Percentiles rank a stretch among this genome's conserved stretches.
Evolutionary conservation across 2,113 vertebrate genomes (phyloP).

Genomic region (Phocoena phocoena): DNA sequence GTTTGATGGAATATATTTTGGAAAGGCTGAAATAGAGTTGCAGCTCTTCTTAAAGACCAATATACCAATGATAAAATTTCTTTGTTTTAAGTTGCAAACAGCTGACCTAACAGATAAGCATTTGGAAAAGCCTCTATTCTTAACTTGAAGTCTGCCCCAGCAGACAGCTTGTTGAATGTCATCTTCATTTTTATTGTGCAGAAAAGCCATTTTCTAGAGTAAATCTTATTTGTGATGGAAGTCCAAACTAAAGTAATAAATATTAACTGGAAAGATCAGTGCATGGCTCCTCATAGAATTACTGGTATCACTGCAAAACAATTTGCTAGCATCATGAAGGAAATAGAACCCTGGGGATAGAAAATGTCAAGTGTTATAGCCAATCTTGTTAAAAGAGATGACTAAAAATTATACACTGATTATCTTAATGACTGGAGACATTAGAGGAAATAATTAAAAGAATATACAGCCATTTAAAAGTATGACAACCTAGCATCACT

Average conservation of each 20-base stretch:
- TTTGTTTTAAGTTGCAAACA: slow-evolving; percentile 42
- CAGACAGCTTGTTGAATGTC: slow-evolving; percentile 21
- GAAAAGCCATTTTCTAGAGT: slow-evolving; percentile 49
- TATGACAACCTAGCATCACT: slow-evolving; percentile 12
- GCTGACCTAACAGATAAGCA: background rate
- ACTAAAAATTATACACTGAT: background rate
- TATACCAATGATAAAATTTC: background rate
- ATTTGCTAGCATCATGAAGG: background rate
- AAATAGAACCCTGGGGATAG: background rate
- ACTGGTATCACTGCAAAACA: background rate
- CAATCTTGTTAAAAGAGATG: slow-evolving; percentile 23
- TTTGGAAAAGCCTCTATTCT: slow-evolving; percentile 39
- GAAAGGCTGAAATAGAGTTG: background rate
- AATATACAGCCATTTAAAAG: background rate
- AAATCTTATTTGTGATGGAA: slow-evolving; percentile 49
- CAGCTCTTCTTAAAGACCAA: background rate
- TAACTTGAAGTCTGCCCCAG: background rate
- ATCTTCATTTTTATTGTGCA: slow-evolving; percentile 44
- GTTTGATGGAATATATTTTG: slow-evolving; percentile 5
- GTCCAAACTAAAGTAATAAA: slow-evolving; percentile 33
- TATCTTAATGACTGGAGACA: slow-evolving; percentile 30
- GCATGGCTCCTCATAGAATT: background rate
- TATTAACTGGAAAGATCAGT: background rate
- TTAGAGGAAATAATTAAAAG: slow-evolving; percentile 46
- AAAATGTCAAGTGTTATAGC: slow-evolving; percentile 31